phyloP scores from a whole-genome alignment of 2,113 vertebrate genomes.

The Acrocephalus kingi region DNA sequence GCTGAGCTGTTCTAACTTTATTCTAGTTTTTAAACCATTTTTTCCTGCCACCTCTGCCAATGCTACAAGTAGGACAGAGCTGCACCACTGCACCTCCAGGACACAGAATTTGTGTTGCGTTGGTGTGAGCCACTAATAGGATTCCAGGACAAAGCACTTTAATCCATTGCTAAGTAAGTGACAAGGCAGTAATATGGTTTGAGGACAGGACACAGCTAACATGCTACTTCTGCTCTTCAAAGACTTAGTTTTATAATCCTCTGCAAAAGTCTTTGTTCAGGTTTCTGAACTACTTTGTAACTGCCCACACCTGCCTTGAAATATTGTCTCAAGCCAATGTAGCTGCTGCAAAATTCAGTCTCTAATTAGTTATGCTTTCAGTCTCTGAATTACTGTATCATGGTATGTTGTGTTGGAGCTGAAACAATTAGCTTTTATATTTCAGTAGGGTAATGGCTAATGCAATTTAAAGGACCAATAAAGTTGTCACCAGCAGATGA shows the following conservation, averaged over 20 bases:
- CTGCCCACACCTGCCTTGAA: constrained; percentile 32
- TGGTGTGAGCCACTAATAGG: constrained; percentile 41
- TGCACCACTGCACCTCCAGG: not conserved
- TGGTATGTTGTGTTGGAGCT: not conserved
- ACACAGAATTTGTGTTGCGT: not conserved
- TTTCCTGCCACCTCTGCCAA: not conserved
- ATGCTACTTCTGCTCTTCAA: constrained; percentile 40
- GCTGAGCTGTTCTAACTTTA: not conserved
- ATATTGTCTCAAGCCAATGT: not conserved
- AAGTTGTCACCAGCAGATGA: not conserved
- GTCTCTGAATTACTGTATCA: constrained; percentile 11
- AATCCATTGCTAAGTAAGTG: constrained; percentile 44
- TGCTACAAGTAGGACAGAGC: not conserved
- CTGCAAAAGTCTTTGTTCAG: constrained; percentile 32
- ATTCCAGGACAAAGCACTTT: constrained; percentile 47
- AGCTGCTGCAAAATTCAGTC: not conserved
- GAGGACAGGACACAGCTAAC: constrained; percentile 28
- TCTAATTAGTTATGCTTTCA: constrained; percentile 40
- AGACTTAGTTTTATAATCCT: constrained; percentile 40
- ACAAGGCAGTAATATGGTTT: constrained; percentile 7
- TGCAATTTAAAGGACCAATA: constrained; percentile 10
- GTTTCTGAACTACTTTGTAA: constrained; percentile 30
- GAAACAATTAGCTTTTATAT: constrained; percentile 17
- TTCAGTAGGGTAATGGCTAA: constrained; percentile 25
- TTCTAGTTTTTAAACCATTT: not conserved